These are phyloP conservation scores for Cenopis cana DNA, from an alignment of 2,888 invertebrate genomes.

Conservation along the genomic window DNA sequence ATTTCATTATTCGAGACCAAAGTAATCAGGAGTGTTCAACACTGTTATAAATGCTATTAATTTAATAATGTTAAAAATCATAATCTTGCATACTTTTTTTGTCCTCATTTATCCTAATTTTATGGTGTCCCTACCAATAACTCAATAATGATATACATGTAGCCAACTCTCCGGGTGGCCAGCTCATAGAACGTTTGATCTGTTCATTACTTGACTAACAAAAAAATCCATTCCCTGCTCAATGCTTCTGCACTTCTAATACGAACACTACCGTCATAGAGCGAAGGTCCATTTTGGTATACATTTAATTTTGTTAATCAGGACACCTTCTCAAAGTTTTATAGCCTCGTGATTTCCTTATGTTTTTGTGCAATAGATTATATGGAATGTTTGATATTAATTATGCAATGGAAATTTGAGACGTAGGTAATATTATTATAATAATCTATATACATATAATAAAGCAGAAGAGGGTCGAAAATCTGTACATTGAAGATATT, in stretches of 20 bases:
- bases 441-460: too few relatives aligned
- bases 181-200: conserved; percentile 28
- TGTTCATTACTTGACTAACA: conserved; percentile 37
- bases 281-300: neutral
- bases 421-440: too few relatives aligned
- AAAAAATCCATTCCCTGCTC: conserved; percentile 22
- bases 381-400: conserved; percentile 10
- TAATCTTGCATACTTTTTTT: neutral
- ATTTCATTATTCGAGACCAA: too few relatives aligned
- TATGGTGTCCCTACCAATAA: conserved; percentile 33
- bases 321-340: neutral
- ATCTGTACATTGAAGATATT: too few relatives aligned
- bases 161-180: conserved; percentile 40
- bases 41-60: too few relatives aligned
- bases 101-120: neutral
- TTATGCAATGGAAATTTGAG: neutral
- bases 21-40: too few relatives aligned
- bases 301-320: neutral
- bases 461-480: too few relatives aligned
- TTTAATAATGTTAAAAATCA: too few relatives aligned
- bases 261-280: neutral
- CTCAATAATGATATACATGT: conserved; percentile 24
- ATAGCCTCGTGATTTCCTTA: conserved; percentile 17
- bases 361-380: conserved; percentile 22
- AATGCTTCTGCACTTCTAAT: neutral